These are phyloP conservation scores for Bombus fervidus DNA, from an alignment of 1,140 invertebrate genomes.

Conservation along the genomic window DNA sequence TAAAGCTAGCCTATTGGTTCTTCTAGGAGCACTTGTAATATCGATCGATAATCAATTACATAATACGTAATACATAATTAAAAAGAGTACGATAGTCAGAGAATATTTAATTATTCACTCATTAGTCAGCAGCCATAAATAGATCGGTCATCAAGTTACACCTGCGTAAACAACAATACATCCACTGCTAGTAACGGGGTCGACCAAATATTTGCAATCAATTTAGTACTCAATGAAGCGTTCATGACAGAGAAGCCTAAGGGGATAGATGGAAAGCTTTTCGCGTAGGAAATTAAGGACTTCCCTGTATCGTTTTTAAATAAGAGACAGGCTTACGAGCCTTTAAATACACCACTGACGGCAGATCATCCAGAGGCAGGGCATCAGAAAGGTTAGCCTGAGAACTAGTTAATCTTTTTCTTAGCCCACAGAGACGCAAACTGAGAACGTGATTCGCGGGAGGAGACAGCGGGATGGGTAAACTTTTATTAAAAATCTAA, in stretches of 20 bases:
- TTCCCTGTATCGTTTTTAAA: not conserved
- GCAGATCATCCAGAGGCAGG: slow-evolving; percentile 33
- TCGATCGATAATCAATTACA: not conserved
- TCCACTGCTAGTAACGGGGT: not conserved
- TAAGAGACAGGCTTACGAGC: not conserved
- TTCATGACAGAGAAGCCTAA: not conserved
- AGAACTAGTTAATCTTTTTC: slow-evolving; percentile 67
- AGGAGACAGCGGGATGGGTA: slow-evolving; percentile 60
- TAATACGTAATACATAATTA: not conserved
- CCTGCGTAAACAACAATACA: not conserved
- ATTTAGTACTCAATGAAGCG: not conserved
- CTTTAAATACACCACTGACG: slow-evolving; percentile 32
- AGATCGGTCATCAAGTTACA: not conserved
- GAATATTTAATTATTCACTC: not conserved
- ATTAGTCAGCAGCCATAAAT: not conserved
- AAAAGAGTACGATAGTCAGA: not conserved
- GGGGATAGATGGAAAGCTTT: not conserved
- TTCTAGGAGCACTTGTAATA: not conserved
- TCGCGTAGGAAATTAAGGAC: not conserved
- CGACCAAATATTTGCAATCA: not conserved
- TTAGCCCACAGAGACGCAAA: slow-evolving; percentile 56
- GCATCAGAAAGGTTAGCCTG: slow-evolving; percentile 61
- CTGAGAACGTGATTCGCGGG: slow-evolving; percentile 60
- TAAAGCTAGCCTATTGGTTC: too few species aligned
- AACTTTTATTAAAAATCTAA: slow-evolving; percentile 76